Base-by-base conservation (phyloP, 2,797 vertebrate genomes). In the Nyctibius grandis region DNA sequence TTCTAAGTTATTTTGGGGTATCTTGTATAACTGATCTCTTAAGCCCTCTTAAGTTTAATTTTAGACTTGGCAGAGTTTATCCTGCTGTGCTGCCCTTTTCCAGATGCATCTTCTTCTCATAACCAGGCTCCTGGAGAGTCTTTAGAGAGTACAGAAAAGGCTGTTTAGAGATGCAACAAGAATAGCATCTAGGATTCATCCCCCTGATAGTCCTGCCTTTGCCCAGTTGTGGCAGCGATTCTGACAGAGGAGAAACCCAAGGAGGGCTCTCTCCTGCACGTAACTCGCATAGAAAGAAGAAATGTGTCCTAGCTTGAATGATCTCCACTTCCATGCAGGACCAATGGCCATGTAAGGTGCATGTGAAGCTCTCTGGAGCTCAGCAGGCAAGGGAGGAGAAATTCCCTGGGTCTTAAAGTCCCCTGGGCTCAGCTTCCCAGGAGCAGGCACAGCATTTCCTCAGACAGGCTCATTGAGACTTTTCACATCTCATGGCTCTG, bases 1-100 rank as follows among this genome's bases (percentile, higher is more conserved):
- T 96, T 96, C 93, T 93, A 94, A 94, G 95, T 97, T 97, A 97
- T 97, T 97, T 97, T 95, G 80, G 96, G 92, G 53, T 96, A 96
- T 96, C 96, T 97, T 97, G 96, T 97, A 96, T 97, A 96, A 96
- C 96, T 83, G 95, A 96, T 97, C 95, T 97, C 89, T 96, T 97
- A 97, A 97, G 95, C 96, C 95, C 95, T 97, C 96, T 97, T 97
- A 96, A 92, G 96, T 93, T 96, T 97, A 96, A 96, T 96, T 96
- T 97, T 97, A 97, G 96, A 95, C 86, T 96, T 96, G 95, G 95
- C 95, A 96, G 95, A 95, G 93, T 97, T 96, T 97, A 96, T 91
- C 95, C 96, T 97, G 95, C 95, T 97, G 95, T 95, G 93, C 93
- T 95, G 93, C 94, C 96, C 96, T 96, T 97, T 97, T 96, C 93